phyloP scores from a whole-genome alignment of 1,140 invertebrate species.

The Ceratina calcarata region DNA sequence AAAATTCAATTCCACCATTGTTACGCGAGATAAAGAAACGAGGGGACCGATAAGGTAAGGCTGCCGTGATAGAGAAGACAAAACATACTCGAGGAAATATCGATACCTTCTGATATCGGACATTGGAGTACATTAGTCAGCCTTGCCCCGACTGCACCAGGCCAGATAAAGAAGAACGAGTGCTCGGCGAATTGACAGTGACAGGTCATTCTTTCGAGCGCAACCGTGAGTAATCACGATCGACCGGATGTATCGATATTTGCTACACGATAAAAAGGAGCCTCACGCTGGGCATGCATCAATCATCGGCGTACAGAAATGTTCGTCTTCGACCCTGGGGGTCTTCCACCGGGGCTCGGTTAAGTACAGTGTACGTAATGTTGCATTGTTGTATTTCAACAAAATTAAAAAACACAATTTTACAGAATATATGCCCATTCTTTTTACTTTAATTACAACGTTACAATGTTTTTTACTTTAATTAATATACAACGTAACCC shows the following conservation, averaged over 20 bases:
- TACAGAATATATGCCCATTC: too few species aligned
- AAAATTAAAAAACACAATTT: too few species aligned
- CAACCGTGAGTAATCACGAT: constrained; percentile 38
- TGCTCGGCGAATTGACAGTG: constrained; percentile 26
- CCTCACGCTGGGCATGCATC: constrained; percentile 20
- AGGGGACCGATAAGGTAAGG: neutral
- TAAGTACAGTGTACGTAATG: too few species aligned
- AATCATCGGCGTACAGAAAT: constrained; percentile 20
- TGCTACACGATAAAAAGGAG: constrained; percentile 26
- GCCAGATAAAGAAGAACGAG: constrained; percentile 40
- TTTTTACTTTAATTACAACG: too few species aligned
- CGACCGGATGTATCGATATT: constrained; percentile 24
- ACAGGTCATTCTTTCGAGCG: constrained; percentile 34
- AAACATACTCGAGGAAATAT: constrained; percentile 19
- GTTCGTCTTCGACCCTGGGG: neutral
- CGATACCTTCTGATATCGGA: constrained; percentile 17
- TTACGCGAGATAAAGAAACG: neutral
- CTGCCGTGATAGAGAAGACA: neutral
- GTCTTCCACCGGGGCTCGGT: neutral
- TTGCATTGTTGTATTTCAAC: too few species aligned
- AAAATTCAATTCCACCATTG: neutral
- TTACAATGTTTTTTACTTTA: too few species aligned
- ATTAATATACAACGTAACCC: too few species aligned
- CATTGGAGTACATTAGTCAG: constrained; percentile 1
- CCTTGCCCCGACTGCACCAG: neutral